Conservation (phyloP, 2,888 invertebrate species). For the Melitaea athalia region DNA sequence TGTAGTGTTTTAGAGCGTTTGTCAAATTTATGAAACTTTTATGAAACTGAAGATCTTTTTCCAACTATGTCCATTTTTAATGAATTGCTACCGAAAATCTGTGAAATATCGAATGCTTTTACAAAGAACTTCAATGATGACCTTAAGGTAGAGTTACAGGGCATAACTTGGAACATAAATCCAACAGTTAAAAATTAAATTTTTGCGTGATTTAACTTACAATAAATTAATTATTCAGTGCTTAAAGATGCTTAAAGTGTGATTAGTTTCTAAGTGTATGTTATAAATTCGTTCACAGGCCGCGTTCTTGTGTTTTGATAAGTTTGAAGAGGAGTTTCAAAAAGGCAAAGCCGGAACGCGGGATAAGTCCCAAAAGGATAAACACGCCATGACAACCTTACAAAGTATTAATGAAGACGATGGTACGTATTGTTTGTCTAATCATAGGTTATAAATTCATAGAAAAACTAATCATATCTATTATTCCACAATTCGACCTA, state of each 20-base stretch:
- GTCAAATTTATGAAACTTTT: conserved; percentile 59
- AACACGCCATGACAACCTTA: conserved; percentile 57
- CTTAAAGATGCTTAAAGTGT: conserved; percentile 24
- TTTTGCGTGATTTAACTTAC: conserved; percentile 12
- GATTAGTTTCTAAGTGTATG: conserved; percentile 36
- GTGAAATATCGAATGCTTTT: conserved; percentile 58
- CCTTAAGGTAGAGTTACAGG: conserved; percentile 56
- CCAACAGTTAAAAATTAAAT: background rate
- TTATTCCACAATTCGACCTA: no score
- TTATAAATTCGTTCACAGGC: conserved; percentile 57
- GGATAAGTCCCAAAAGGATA: conserved; percentile 60
- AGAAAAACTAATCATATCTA: no score
- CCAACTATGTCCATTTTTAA: conserved; percentile 73
- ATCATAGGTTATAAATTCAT: background rate
- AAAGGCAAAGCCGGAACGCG: conserved; percentile 56
- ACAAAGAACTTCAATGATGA: conserved; percentile 60
- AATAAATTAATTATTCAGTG: conserved; percentile 23
- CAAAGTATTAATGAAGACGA: conserved; percentile 73
- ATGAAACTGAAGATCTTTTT: conserved; percentile 54
- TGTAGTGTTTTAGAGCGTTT: conserved; percentile 65
- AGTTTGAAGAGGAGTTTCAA: conserved; percentile 64
- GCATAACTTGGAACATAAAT: background rate
- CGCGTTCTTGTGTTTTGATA: conserved; percentile 58
- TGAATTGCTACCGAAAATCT: conserved; percentile 65
- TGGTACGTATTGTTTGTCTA: conserved; percentile 47